These are phyloP conservation scores for Luscinia luscinia DNA, from an alignment of 2,797 vertebrate species.

Conservation along the genomic window DNA sequence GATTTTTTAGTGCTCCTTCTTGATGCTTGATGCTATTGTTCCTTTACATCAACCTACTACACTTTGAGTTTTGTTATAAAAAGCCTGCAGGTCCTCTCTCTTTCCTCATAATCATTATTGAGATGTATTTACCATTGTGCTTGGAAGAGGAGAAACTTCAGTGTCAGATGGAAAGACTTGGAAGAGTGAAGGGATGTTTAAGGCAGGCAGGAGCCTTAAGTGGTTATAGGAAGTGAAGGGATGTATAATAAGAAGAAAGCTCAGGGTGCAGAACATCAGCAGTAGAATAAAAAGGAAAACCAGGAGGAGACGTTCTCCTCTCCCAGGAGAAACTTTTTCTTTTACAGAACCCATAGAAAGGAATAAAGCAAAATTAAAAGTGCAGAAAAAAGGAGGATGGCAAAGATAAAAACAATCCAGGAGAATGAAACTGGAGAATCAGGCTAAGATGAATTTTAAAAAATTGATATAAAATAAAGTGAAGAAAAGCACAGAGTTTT, in stretches of 20 bases:
- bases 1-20: not conserved
- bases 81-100: not conserved
- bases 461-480: not conserved
- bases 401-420: not conserved
- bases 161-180: not conserved
- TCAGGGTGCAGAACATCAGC: not conserved
- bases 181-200: not conserved
- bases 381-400: not conserved
- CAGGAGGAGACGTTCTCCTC: not conserved
- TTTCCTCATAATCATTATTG: not conserved
- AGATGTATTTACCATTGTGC: not conserved
- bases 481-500: not conserved
- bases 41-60: not conserved
- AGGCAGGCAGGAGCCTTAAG: not conserved
- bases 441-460: rapidly evolving
- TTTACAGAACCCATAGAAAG: not conserved
- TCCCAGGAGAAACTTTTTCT: not conserved
- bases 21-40: not conserved
- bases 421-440: not conserved
- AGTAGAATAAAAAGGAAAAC: not conserved
- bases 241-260: not conserved
- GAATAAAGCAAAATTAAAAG: not conserved
- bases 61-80: not conserved
- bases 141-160: not conserved
- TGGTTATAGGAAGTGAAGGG: not conserved